Evolutionary conservation across 2,797 vertebrate genomes (phyloP).

Genomic region (Phoebastria nigripes): DNA sequence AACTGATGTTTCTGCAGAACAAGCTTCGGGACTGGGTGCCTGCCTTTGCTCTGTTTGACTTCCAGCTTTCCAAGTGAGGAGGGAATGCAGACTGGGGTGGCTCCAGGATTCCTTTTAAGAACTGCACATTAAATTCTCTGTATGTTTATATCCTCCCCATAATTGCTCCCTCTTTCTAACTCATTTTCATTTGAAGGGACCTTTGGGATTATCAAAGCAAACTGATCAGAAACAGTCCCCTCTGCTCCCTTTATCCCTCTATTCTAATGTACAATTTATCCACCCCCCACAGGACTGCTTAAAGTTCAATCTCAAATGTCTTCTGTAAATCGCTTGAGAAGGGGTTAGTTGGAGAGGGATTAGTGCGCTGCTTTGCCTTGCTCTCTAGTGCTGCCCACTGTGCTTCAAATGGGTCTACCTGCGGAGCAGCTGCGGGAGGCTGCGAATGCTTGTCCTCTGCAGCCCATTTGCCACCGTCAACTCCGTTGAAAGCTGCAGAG

Average conservation of each 20-base stretch:
- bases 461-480: conserved; percentile 64
- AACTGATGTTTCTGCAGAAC: conserved; percentile 53
- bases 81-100: conserved; percentile 2
- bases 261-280: conserved; percentile 36
- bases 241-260: conserved; percentile 60
- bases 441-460: conserved; percentile 71
- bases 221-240: conserved; percentile 45
- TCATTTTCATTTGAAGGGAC: conserved; percentile 45
- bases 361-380: conserved; percentile 88
- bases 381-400: conserved; percentile 95
- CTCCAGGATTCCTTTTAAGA: conserved; percentile 37
- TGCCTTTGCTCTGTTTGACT: conserved; percentile 30
- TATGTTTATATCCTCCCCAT: not conserved
- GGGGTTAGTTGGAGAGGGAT: conserved; percentile 96
- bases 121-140: not conserved
- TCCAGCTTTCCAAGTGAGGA: conserved; percentile 61
- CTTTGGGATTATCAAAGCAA: conserved; percentile 67
- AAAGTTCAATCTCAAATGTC: conserved; percentile 98
- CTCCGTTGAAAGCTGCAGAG: conserved; percentile 79
- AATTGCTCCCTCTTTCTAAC: conserved; percentile 29
- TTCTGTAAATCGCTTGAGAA: conserved; percentile 98
- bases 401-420: conserved; percentile 91
- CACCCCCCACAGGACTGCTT: not conserved
- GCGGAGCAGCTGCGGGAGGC: conserved; percentile 55
- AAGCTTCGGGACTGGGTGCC: conserved; percentile 57